A percentile compares a stretch with the other conserved stretches of the same genome.
These are phyloP conservation scores for Rhinoraja longicauda DNA, from an alignment of 2,797 vertebrate genomes.

Conservation along the genomic window DNA sequence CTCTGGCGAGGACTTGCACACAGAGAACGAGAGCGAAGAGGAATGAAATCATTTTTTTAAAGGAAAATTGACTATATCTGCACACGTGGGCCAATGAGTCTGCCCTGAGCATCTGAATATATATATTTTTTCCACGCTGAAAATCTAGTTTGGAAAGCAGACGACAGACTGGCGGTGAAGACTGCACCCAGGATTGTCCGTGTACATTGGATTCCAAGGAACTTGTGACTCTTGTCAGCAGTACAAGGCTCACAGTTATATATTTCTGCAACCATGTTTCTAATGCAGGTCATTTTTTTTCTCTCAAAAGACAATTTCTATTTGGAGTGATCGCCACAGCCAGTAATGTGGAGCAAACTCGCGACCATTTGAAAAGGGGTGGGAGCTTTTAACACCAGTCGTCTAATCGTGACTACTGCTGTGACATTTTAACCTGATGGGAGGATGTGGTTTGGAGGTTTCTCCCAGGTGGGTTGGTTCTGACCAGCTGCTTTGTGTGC, in stretches of 20 bases:
- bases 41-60: constrained; percentile 59
- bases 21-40: constrained; percentile 89
- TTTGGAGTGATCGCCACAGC: constrained; percentile 2
- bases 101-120: constrained; percentile 17
- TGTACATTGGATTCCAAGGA: constrained; percentile 30
- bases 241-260: constrained; percentile 6
- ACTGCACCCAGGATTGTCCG: background rate
- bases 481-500: background rate
- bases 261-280: constrained; percentile 37
- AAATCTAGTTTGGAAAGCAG: constrained; percentile 1
- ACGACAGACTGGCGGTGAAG: constrained; percentile 11
- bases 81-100: constrained; percentile 27
- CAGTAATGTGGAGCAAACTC: background rate
- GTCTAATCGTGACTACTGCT: background rate
- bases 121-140: background rate
- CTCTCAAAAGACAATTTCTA: constrained; percentile 18
- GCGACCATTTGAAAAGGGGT: background rate
- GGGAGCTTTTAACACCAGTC: background rate
- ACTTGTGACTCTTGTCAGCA: constrained; percentile 18
- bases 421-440: constrained; percentile 23
- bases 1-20: constrained; percentile 76
- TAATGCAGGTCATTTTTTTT: constrained; percentile 29
- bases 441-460: background rate
- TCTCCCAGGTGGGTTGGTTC: background rate
- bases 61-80: constrained; percentile 15